Conservation (phyloP, 37 sponge, comb jelly and placozoan genomes). For the Agelas oroides region DNA sequence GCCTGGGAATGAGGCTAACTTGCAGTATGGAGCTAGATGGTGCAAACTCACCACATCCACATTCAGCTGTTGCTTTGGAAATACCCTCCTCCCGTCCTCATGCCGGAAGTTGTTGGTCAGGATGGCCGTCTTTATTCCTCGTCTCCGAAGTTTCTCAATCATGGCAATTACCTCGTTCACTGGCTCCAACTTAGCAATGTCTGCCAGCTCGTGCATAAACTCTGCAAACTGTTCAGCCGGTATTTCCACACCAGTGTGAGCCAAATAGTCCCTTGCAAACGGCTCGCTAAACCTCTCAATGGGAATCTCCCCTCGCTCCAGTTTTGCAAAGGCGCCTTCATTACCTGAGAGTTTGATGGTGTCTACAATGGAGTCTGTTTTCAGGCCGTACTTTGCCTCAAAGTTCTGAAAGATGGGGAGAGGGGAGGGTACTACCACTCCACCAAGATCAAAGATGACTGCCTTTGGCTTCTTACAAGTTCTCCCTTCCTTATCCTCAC, state of each 20-base stretch:
- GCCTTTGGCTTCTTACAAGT: conserved; percentile 43
- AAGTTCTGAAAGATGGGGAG: conserved; percentile 54
- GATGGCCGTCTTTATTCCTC: conserved; percentile 63
- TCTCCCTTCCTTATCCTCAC: neutral
- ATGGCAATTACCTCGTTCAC: conserved; percentile 31
- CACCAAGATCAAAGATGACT: conserved; percentile 82
- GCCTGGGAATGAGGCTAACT: too few species aligned
- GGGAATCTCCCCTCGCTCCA: conserved; percentile 73
- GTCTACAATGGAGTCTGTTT: conserved; percentile 32
- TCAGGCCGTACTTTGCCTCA: conserved; percentile 48
- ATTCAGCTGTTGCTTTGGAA: conserved; percentile 23
- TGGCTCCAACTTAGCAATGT: conserved; percentile 16
- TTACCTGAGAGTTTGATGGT: conserved; percentile 59
- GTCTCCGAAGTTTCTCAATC: conserved; percentile 1
- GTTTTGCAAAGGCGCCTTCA: conserved; percentile 54
- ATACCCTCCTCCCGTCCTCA: conserved; percentile 37
- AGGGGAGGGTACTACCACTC: conserved; percentile 69
- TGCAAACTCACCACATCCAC: conserved; percentile 64
- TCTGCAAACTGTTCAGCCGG: conserved; percentile 12
- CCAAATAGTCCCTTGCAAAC: conserved; percentile 43
- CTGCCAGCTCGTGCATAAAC: conserved; percentile 32
- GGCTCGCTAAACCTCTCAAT: conserved; percentile 44
- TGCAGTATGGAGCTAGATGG: too few species aligned
- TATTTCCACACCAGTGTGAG: neutral
- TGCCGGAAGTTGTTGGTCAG: conserved; percentile 70